Evolutionary conservation across 2,888 invertebrate genomes (phyloP), one percentile per base, ranked within the genome.

Genomic region (Chalcis sispes): DNA sequence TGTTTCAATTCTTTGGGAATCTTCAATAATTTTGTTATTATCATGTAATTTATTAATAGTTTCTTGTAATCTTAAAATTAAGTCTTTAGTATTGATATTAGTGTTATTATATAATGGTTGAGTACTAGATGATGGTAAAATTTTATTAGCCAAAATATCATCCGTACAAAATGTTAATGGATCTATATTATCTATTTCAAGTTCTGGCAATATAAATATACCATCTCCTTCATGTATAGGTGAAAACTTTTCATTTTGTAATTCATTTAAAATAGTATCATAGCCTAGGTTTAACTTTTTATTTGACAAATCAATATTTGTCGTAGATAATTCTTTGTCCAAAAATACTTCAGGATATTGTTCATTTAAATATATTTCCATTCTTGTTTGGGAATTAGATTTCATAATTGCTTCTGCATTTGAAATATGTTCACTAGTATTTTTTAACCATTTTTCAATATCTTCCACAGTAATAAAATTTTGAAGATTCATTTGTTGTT

Each of bases 371-470:
- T 86, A 86, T 50, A 82, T 80, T 73, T 87, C 84, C 40, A 82
- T 79, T 67, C 75, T 81, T 69, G 81, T 83, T 74, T 79, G 82
- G 42, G 83, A 83, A 54, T 80, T 84, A 10, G 80, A 77, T 70
- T 85, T 87, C 62, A 84, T 81, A 27, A 48, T 65, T 10, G 70
- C 42, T n/a, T 32, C 59, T 74, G 86, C 84, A 69, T 80, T 84
- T 50, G 85, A 82, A 5, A 84, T 81, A 18, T 85, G 83, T 32
- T 87, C 87, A 4, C 83, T 83, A 13, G 85, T 81, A 7, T 83
- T 84, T 77, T 86, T 87, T 50, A 88, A 80, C 88, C 88, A 88
- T 81, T 87, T 86, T 75, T 88, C 88, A 52, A 88, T 86, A 62
- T 83, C 85, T 10, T 83, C 85, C 58, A 85, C 85, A n/a, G 72